A percentile compares a stretch with the other conserved stretches of the same genome.
These are phyloP conservation scores for Tachypleus tridentatus DNA, from an alignment of 1,140 invertebrate species.

Conservation along the genomic window DNA sequence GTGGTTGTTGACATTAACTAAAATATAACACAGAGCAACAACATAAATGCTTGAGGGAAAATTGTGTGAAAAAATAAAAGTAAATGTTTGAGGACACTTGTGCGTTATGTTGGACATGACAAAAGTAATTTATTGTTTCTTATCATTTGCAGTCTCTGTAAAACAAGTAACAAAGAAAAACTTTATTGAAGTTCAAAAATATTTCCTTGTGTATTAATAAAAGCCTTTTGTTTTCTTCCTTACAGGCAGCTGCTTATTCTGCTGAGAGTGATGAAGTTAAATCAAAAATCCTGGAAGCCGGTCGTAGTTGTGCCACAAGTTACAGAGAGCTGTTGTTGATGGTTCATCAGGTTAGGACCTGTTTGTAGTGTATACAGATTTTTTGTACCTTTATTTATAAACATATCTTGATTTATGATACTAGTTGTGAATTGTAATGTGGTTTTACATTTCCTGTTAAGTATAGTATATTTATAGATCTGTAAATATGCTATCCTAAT, in stretches of 20 bases:
- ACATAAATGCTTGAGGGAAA: too few species aligned
- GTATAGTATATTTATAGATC: too few species aligned
- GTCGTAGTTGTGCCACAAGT: constrained; percentile 66
- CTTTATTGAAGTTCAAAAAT: neutral
- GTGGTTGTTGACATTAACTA: too few species aligned
- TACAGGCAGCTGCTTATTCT: constrained; percentile 61
- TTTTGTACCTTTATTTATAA: constrained; percentile 1
- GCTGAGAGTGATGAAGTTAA: constrained; percentile 74
- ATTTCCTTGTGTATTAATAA: neutral
- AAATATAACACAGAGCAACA: too few species aligned
- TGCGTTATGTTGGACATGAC: too few species aligned
- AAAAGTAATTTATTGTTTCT: too few species aligned
- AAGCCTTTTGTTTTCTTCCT: constrained; percentile 7
- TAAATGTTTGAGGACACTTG: too few species aligned
- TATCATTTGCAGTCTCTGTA: too few species aligned
- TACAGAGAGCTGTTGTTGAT: constrained; percentile 75
- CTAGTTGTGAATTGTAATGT: neutral
- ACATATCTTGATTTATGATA: too few species aligned
- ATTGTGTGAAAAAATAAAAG: too few species aligned
- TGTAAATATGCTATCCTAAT: too few species aligned
- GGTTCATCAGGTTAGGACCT: constrained; percentile 51
- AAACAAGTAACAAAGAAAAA: too few species aligned
- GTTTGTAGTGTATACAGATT: neutral
- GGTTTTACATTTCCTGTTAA: neutral
- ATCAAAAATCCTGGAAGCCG: constrained; percentile 60